Percentiles rank a stretch among this genome's conserved stretches.
Conservation (phyloP, 92 coral and sea anemone genomes). For the Porites cylindrica region DNA sequence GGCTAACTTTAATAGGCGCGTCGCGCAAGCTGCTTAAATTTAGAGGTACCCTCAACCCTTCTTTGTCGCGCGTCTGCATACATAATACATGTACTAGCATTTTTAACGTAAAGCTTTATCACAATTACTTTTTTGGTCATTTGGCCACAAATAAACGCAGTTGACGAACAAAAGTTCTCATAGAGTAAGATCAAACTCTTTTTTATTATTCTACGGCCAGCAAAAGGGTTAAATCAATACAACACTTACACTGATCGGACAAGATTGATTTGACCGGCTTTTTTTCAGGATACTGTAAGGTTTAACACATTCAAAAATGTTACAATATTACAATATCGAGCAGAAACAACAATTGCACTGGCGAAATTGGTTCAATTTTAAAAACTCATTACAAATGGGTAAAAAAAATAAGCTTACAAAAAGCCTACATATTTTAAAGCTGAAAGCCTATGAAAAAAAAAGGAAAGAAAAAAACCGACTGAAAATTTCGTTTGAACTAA, state of each 20-base stretch:
- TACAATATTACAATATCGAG: slow-evolving; percentile 20
- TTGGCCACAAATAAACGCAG: no score
- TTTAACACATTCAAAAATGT: slow-evolving; percentile 14
- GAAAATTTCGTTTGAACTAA: slow-evolving; percentile 19
- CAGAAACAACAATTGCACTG: slow-evolving; percentile 21
- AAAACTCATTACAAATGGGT: slow-evolving; percentile 24
- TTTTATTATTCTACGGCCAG: neutral
- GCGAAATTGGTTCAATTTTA: neutral
- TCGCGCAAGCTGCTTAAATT: neutral
- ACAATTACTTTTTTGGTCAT: no score
- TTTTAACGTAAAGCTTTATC: no score
- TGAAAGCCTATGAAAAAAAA: slow-evolving; percentile 5
- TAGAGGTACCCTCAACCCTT: slow-evolving; percentile 5
- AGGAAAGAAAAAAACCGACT: slow-evolving; percentile 1
- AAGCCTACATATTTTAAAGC: slow-evolving; percentile 14
- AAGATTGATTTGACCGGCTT: slow-evolving; percentile 22
- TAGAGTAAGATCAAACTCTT: neutral
- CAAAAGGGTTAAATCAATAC: neutral
- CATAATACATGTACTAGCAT: no score
- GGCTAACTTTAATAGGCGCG: neutral
- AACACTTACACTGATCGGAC: slow-evolving; percentile 21
- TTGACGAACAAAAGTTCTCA: neutral
- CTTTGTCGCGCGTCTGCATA: no score
- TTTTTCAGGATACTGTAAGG: slow-evolving; percentile 24
- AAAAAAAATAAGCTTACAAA: neutral